phyloP scores from a whole-genome alignment of 1,140 invertebrate genomes.

The Nilaparvata lugens region DNA sequence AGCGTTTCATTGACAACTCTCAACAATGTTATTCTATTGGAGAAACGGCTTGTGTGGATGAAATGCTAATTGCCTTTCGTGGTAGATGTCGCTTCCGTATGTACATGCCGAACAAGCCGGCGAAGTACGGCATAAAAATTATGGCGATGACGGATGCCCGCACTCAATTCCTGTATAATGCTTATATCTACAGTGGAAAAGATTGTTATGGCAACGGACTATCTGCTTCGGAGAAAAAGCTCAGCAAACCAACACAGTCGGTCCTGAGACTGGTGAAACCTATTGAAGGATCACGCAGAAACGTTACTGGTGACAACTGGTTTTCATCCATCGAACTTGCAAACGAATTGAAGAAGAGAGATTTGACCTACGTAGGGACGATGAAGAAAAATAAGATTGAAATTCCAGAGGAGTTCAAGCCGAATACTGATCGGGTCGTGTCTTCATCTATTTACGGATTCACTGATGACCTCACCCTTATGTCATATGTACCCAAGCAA shows the following conservation, averaged over 20 bases:
- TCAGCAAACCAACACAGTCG: conserved; percentile 19
- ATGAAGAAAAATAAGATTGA: conserved; percentile 38
- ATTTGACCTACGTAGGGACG: conserved; percentile 26
- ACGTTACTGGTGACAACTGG: conserved; percentile 17
- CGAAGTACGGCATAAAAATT: conserved; percentile 33
- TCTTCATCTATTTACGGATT: conserved; percentile 25
- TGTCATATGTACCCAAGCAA: conserved; percentile 18
- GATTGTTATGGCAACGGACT: conserved; percentile 2
- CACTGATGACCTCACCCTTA: conserved; percentile 18
- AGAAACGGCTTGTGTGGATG: conserved; percentile 32
- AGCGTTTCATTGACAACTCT: conserved; percentile 34
- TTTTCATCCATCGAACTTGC: conserved; percentile 24
- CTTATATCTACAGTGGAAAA: conserved; percentile 14
- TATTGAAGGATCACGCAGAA: conserved; percentile 13
- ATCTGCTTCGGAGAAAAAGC: neutral
- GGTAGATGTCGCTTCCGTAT: conserved; percentile 35
- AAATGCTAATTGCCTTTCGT: conserved; percentile 34
- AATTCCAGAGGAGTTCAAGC: conserved; percentile 27
- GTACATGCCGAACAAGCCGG: conserved; percentile 39
- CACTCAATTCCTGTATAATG: conserved; percentile 14
- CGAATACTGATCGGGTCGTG: neutral
- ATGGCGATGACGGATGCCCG: conserved; percentile 1
- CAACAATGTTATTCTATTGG: conserved; percentile 28
- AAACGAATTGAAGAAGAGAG: conserved; percentile 11
- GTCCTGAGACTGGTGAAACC: conserved; percentile 22